phyloP scores from a whole-genome alignment of 2,797 vertebrate genomes.

The Pseudopleuronectes americanus region DNA sequence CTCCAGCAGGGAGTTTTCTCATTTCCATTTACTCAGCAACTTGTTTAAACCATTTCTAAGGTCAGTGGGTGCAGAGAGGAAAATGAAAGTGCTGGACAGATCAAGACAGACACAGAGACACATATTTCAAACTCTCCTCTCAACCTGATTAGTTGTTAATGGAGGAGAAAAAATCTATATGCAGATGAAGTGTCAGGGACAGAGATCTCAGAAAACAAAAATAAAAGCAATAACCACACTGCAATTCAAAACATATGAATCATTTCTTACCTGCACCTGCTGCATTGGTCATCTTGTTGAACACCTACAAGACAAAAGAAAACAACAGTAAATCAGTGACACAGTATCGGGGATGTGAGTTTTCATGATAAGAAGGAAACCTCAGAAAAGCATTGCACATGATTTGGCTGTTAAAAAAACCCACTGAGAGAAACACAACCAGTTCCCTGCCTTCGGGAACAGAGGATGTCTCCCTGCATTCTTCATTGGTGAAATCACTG shows the following conservation, averaged over 20 bases:
- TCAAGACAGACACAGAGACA: neutral
- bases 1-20: too few relatives aligned
- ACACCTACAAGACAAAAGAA: conserved; percentile 73
- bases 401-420: conserved; percentile 20
- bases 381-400: neutral
- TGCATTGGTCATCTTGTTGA: conserved; percentile 71
- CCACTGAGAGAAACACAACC: conserved; percentile 18
- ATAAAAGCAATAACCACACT: too few relatives aligned
- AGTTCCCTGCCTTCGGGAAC: conserved; percentile 15
- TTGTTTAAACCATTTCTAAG: neutral
- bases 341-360: neutral
- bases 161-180: neutral
- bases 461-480: conserved; percentile 25
- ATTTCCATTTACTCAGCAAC: too few relatives aligned
- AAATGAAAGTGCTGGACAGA: neutral
- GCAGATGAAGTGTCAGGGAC: neutral
- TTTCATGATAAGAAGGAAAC: neutral
- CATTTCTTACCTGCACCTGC: conserved; percentile 80
- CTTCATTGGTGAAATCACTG: conserved; percentile 40
- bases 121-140: neutral
- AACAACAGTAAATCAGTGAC: conserved; percentile 32
- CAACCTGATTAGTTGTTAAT: neutral
- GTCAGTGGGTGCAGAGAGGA: conserved; percentile 10
- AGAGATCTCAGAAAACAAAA: neutral
- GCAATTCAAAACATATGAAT: neutral